Percentiles rank a stretch among this genome's conserved stretches.
These are phyloP conservation scores for Polymixis lichenea DNA, from an alignment of 2,888 invertebrate species.

Conservation along the genomic window DNA sequence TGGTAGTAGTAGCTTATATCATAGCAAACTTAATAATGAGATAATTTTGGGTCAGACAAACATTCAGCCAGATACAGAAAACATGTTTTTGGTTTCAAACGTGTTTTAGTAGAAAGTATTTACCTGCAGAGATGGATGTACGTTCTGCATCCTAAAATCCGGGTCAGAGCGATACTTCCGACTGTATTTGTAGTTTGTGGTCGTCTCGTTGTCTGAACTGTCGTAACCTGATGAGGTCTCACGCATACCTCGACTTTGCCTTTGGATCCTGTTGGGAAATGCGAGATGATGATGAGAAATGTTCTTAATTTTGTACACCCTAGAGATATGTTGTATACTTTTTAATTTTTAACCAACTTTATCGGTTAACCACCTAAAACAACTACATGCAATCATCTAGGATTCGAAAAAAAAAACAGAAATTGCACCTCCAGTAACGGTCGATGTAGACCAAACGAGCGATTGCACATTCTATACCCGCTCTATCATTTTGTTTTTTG, in stretches of 20 bases:
- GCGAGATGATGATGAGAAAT: background rate
- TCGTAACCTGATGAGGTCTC: constrained; percentile 98
- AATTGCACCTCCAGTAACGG: too few relatives aligned
- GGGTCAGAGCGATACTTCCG: constrained; percentile 96
- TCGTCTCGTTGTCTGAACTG: constrained; percentile 96
- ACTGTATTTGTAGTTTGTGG: constrained; percentile 92
- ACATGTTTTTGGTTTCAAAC: constrained; percentile 29
- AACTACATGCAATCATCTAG: too few relatives aligned
- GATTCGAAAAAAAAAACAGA: too few relatives aligned
- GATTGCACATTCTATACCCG: too few relatives aligned
- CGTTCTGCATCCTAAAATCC: constrained; percentile 94
- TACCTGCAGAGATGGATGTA: constrained; percentile 91
- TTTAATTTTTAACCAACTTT: background rate
- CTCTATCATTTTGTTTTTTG: too few relatives aligned
- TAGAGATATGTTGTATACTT: background rate
- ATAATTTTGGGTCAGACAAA: background rate
- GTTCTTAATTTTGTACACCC: background rate
- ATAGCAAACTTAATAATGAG: background rate
- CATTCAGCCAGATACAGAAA: background rate
- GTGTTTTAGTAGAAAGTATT: constrained; percentile 53
- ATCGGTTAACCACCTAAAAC: too few relatives aligned
- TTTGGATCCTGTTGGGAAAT: constrained; percentile 84
- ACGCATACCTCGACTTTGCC: constrained; percentile 92
- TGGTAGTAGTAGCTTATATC: background rate
- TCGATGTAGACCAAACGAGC: too few relatives aligned